Evolutionary conservation across 2,888 invertebrate species (phyloP).

Genomic region (Noctua fimbriata): DNA sequence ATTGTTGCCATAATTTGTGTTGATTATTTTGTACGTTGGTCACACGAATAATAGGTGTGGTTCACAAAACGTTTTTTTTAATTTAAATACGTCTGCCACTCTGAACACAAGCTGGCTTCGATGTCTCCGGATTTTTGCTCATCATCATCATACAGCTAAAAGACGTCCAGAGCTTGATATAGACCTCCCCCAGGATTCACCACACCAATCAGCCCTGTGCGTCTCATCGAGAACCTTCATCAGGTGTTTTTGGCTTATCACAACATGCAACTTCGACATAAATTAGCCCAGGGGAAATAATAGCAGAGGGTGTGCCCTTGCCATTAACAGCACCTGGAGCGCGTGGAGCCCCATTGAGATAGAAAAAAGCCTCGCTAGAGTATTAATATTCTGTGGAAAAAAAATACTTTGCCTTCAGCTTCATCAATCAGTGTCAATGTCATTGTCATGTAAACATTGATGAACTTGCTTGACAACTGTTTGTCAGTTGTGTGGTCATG

Average conservation of each 20-base stretch:
- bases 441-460: conserved; percentile 18
- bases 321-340: no score
- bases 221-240: background rate
- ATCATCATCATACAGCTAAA: background rate
- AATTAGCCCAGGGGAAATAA: background rate
- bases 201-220: background rate
- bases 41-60: conserved; percentile 5
- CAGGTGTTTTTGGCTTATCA: background rate
- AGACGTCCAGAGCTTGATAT: background rate
- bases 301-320: background rate
- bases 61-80: conserved; percentile 1
- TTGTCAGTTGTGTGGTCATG: conserved; percentile 21
- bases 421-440: background rate
- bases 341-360: no score
- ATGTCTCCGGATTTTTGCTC: background rate
- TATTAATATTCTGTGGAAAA: no score
- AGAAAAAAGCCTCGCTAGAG: no score
- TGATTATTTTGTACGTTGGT: conserved; percentile 25
- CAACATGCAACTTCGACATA: background rate
- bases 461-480: no score
- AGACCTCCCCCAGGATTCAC: background rate
- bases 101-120: background rate
- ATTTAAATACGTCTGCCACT: background rate
- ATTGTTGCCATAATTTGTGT: conserved; percentile 75
- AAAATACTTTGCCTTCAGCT: background rate